Conservation (phyloP, 2,888 invertebrate species). For the Tipula confusa region DNA sequence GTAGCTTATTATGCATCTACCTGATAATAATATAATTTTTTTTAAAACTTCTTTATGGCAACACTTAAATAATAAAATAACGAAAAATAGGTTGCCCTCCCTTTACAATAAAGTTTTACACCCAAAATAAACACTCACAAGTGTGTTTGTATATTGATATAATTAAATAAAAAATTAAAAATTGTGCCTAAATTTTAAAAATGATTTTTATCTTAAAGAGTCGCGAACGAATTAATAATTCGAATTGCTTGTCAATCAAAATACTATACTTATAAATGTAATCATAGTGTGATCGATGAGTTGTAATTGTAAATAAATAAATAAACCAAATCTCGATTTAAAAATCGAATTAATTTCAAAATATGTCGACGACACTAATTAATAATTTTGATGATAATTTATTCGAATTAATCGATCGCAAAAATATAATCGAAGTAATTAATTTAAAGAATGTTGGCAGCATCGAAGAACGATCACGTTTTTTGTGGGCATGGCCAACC, state of each 20-base stretch:
- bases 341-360: not conserved
- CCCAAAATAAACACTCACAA: not conserved
- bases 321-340: not conserved
- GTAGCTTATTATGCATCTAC: too few relatives aligned
- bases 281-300: too few relatives aligned
- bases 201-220: not conserved
- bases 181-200: too few relatives aligned
- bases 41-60: too few relatives aligned
- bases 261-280: not conserved
- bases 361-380: not conserved
- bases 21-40: too few relatives aligned
- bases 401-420: slow-evolving; percentile 32
- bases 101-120: too few relatives aligned
- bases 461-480: slow-evolving; percentile 48
- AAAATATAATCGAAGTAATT: slow-evolving; percentile 52
- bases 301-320: not conserved
- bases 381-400: slow-evolving; percentile 32
- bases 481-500: slow-evolving; percentile 73
- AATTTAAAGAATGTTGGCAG: slow-evolving; percentile 40
- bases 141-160: not conserved
- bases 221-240: not conserved
- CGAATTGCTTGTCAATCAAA: not conserved
- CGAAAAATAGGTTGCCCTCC: not conserved
- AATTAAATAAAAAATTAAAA: not conserved
- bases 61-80: too few relatives aligned